phyloP scores from a whole-genome alignment of 2,888 invertebrate genomes.

The Tuta absoluta region DNA sequence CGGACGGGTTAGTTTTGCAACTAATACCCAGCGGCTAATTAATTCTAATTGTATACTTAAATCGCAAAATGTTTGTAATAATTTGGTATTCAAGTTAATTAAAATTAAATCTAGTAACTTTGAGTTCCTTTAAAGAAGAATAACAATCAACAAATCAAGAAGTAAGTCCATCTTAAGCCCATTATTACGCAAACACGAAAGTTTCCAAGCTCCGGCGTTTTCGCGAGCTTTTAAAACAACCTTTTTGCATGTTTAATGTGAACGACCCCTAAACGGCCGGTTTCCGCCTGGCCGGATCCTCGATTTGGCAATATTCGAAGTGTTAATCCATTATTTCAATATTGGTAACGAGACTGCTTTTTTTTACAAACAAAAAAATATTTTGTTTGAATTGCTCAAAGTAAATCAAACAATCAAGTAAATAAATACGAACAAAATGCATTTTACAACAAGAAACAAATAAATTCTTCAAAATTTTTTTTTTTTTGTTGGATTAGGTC shows the following conservation, averaged over 20 bases:
- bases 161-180: too few relatives aligned
- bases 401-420: neutral
- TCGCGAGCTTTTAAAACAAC: neutral
- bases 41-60: too few relatives aligned
- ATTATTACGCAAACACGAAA: too few relatives aligned
- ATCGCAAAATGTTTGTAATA: too few relatives aligned
- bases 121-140: too few relatives aligned
- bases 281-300: neutral
- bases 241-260: slow-evolving; percentile 1
- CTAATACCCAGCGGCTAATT: too few relatives aligned
- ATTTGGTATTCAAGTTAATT: too few relatives aligned
- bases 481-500: too few relatives aligned
- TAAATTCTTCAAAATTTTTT: too few relatives aligned
- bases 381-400: neutral
- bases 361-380: neutral
- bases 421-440: neutral
- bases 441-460: neutral
- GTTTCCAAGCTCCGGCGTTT: neutral
- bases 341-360: neutral
- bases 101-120: too few relatives aligned
- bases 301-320: neutral
- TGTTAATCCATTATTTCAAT: slow-evolving; percentile 1
- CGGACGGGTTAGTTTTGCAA: too few relatives aligned
- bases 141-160: too few relatives aligned
- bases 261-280: neutral